A percentile compares a stretch with the other conserved stretches of the same genome.
Conservation (phyloP, 2,797 vertebrate species). For the Peromyscus melanophrys region DNA sequence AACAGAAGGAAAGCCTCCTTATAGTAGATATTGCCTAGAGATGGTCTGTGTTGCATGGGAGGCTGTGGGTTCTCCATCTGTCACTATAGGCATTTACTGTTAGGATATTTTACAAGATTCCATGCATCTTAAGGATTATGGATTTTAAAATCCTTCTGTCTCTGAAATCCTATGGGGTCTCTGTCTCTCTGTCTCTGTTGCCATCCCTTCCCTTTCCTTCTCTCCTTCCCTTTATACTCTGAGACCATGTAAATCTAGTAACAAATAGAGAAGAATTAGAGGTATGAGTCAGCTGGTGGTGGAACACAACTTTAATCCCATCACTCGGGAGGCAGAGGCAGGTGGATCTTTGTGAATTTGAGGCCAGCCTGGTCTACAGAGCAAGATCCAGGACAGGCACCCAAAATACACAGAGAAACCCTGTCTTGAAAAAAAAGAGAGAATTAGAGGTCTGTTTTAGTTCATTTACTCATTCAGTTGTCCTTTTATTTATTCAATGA, state of each 20-base stretch:
- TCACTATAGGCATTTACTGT: neutral
- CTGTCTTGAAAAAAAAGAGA: no score
- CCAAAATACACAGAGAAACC: no score
- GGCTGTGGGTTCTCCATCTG: neutral
- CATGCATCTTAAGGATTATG: neutral
- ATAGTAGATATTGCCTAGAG: neutral
- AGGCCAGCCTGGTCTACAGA: no score
- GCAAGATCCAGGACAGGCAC: no score
- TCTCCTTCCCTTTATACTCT: neutral
- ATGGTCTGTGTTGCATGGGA: neutral
- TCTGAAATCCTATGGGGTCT: neutral
- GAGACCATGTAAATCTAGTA: neutral
- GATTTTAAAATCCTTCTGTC: neutral
- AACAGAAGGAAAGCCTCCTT: neutral
- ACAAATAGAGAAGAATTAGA: neutral
- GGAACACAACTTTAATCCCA: no score
- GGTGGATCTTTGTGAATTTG: no score
- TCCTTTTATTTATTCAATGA: slow-evolving; percentile 12
- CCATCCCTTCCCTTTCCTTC: neutral
- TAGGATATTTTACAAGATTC: neutral
- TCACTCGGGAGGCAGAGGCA: no score
- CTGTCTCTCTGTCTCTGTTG: neutral
- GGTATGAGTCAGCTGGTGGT: no score
- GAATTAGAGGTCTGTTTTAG: neutral
- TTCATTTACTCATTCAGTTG: neutral